Conservation (phyloP, 2,888 invertebrate species). For the Polietes domitor region DNA sequence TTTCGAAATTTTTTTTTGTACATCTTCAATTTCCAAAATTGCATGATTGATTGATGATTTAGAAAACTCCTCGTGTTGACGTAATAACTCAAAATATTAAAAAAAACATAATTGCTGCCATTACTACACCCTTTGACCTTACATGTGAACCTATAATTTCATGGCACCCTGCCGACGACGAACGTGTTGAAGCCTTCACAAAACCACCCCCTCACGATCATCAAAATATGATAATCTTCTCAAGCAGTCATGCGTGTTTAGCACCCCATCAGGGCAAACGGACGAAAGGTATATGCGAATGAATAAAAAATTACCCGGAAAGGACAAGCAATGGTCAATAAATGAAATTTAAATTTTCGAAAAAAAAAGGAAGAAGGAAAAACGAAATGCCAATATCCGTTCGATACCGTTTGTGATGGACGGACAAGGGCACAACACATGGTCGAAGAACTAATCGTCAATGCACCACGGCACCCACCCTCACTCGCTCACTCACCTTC, state of each 20-base stretch:
- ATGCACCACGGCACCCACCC: neutral
- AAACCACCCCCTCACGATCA: conserved; percentile 5
- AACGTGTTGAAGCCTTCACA: neutral
- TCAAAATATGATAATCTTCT: conserved; percentile 37
- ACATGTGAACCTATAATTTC: neutral
- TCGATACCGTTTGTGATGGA: conserved; percentile 43
- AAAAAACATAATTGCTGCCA: neutral
- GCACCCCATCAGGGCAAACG: conserved; percentile 55
- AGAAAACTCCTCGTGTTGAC: neutral
- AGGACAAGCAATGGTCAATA: conserved; percentile 55
- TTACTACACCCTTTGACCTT: neutral
- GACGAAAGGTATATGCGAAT: conserved; percentile 17
- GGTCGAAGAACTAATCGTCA: neutral
- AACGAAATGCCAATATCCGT: conserved; percentile 64
- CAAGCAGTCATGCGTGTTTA: conserved; percentile 58
- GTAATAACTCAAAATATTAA: conserved; percentile 22
- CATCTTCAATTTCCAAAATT: too few species aligned
- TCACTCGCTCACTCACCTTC: too few species aligned
- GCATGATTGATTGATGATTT: too few species aligned
- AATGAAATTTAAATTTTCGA: conserved; percentile 32
- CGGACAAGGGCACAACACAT: conserved; percentile 36
- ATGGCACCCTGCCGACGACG: neutral
- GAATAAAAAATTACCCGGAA: conserved; percentile 56
- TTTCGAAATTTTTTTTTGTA: too few species aligned
- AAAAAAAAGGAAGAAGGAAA: conserved; percentile 10